Conservation (phyloP, 1,140 invertebrate genomes). For the Homalodisca vitripennis region DNA sequence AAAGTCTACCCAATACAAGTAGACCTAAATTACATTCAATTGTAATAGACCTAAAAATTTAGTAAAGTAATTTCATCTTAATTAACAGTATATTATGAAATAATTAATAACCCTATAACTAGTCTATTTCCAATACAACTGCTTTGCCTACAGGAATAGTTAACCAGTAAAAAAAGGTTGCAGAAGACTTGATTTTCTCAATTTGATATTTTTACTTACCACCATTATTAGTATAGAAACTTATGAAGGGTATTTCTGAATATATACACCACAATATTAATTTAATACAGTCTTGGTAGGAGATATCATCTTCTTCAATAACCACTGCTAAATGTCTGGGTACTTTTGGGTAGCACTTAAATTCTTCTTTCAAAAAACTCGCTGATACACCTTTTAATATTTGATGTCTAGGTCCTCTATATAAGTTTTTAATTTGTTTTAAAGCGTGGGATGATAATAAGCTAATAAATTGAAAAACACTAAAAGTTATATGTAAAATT, state of each 20-base stretch:
- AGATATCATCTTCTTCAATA: conserved; percentile 51
- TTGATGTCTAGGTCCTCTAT: not conserved
- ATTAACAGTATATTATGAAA: no score
- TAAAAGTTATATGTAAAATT: not conserved
- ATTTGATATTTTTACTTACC: no score
- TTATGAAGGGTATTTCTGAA: conserved; percentile 62
- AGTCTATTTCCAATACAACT: no score
- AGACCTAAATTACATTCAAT: no score
- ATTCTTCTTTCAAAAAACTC: not conserved
- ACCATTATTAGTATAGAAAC: conserved; percentile 63
- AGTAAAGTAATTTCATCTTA: no score
- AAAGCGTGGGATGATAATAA: not conserved
- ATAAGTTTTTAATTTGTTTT: not conserved
- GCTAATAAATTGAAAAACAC: not conserved
- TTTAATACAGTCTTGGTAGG: conserved; percentile 54
- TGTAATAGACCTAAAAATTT: no score
- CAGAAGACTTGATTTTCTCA: no score
- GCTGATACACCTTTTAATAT: not conserved
- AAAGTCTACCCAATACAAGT: no score
- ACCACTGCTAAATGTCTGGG: conserved; percentile 52
- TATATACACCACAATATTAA: conserved; percentile 64
- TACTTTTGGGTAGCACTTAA: conserved; percentile 32
- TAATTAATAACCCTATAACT: no score
- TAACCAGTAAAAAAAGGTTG: no score
- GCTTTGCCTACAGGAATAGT: no score